Conservation (phyloP, 2,797 vertebrate genomes). For the Poecile montanus region DNA sequence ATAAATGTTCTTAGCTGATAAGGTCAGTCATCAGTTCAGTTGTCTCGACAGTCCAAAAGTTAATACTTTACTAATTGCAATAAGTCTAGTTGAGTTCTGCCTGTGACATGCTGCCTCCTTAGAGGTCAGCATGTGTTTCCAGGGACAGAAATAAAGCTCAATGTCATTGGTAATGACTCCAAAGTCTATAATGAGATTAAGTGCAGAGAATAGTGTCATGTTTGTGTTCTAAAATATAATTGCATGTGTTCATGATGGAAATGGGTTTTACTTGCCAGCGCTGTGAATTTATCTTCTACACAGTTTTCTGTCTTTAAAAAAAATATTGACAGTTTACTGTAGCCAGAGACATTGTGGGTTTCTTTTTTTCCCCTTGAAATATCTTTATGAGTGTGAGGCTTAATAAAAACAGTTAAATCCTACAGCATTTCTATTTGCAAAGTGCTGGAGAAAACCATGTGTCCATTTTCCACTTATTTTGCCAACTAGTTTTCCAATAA, state of each 20-base stretch:
- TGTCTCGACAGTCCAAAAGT: neutral
- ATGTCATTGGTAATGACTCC: neutral
- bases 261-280: neutral
- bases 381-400: neutral
- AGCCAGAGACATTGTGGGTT: neutral
- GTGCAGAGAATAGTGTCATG: neutral
- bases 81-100: neutral
- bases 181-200: neutral
- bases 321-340: neutral
- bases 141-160: neutral
- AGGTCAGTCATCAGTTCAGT: neutral
- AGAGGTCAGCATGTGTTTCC: neutral
- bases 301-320: neutral
- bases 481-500: conserved; percentile 57
- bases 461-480: conserved; percentile 49
- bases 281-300: neutral
- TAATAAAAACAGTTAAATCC: conserved; percentile 21
- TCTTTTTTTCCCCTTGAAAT: conserved; percentile 1
- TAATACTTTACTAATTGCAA: neutral
- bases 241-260: neutral
- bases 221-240: neutral
- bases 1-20: neutral
- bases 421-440: conserved; percentile 9
- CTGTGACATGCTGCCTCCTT: neutral
- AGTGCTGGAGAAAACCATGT: conserved; percentile 40